Evolutionary conservation across 2,888 invertebrate species (phyloP).

Genomic region (Dasysyrphus tricinctus): DNA sequence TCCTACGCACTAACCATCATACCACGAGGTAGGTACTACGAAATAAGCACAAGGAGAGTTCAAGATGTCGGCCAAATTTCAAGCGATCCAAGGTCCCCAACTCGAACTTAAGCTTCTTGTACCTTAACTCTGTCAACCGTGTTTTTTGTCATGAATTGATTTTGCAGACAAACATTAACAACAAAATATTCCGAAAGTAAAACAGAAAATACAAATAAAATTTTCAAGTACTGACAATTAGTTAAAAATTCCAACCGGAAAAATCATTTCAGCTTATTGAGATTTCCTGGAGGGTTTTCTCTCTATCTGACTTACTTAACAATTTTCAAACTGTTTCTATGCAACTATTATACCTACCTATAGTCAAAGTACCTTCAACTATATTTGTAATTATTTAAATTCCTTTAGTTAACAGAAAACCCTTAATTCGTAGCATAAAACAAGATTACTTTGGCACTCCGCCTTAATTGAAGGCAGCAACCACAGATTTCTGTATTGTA

Average conservation of each 20-base stretch:
- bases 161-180: too few species aligned
- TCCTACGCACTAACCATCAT: too few species aligned
- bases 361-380: neutral
- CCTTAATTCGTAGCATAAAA: slow-evolving; percentile 24
- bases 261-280: neutral
- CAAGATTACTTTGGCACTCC: slow-evolving; percentile 24
- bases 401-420: slow-evolving; percentile 14
- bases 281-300: neutral
- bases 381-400: neutral
- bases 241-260: neutral
- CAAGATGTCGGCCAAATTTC: too few species aligned
- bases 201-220: too few species aligned
- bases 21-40: too few species aligned
- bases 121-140: too few species aligned
- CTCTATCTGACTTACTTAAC: neutral
- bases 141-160: too few species aligned
- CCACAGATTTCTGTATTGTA: slow-evolving; percentile 20
- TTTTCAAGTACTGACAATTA: neutral
- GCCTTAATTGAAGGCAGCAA: slow-evolving; percentile 24
- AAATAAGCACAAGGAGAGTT: too few species aligned
- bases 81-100: too few species aligned
- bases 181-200: too few species aligned
- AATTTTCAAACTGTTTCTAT: neutral
- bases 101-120: too few species aligned
- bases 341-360: neutral